phyloP scores from a whole-genome alignment of 2,888 invertebrate genomes.

The Synanthedon tipuliformis region DNA sequence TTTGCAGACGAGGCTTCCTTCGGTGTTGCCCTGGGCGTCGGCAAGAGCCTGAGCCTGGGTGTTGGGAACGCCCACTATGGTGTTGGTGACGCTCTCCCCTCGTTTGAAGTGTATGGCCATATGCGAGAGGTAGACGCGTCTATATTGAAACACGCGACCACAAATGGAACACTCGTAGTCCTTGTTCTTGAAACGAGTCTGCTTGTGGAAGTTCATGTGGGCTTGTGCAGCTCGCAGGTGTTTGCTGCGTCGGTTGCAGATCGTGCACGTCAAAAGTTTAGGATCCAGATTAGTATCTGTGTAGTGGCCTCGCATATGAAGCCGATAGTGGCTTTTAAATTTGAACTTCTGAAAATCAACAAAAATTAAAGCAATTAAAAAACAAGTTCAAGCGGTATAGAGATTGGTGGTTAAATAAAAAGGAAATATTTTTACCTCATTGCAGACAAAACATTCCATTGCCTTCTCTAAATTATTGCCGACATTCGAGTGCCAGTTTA shows the following conservation, averaged over 20 bases:
- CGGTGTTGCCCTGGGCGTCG: slow-evolving; percentile 15
- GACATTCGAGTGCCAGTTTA: slow-evolving; percentile 57
- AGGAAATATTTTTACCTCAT: slow-evolving; percentile 36
- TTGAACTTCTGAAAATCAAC: slow-evolving; percentile 42
- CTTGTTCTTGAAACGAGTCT: slow-evolving; percentile 55
- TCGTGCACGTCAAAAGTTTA: slow-evolving; percentile 43
- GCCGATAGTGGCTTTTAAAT: slow-evolving; percentile 53
- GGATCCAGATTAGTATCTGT: slow-evolving; percentile 50
- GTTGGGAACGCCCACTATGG: slow-evolving; percentile 36
- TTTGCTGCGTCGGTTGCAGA: slow-evolving; percentile 57
- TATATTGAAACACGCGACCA: slow-evolving; percentile 50
- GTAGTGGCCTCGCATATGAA: slow-evolving; percentile 60
- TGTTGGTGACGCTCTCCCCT: slow-evolving; percentile 49
- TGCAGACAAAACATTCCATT: slow-evolving; percentile 53
- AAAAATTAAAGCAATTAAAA: no score
- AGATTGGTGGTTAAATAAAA: no score
- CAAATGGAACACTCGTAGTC: slow-evolving; percentile 65
- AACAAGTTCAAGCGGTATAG: background rate
- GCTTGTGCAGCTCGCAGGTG: slow-evolving; percentile 57
- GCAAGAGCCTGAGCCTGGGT: slow-evolving; percentile 12
- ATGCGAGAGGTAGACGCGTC: slow-evolving; percentile 56
- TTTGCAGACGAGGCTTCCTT: slow-evolving; percentile 48
- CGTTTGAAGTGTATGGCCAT: slow-evolving; percentile 61
- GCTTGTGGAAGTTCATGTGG: slow-evolving; percentile 62
- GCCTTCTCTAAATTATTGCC: slow-evolving; percentile 47